Percentiles rank a stretch among this genome's conserved stretches.
Evolutionary conservation across 92 coral and sea anemone species (phyloP).

Genomic region (Nematostella vectensis): DNA sequence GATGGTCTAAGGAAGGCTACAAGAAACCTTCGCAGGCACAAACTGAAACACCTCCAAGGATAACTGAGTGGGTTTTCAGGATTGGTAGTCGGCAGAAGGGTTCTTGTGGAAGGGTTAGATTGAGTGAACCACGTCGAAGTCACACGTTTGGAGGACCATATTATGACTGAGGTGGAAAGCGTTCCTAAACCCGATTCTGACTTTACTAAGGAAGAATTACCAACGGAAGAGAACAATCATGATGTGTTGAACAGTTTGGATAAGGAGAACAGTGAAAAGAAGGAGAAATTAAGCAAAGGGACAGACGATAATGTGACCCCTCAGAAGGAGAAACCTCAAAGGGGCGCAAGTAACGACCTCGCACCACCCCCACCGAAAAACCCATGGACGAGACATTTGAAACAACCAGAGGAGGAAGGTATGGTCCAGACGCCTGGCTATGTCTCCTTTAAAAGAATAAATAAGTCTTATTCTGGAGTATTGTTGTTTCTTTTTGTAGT

Average conservation of each 20-base stretch:
- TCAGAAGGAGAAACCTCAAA: conserved; percentile 35
- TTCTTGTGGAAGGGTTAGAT: conserved; percentile 78
- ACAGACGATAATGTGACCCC: conserved; percentile 26
- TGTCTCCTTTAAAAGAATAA: background rate
- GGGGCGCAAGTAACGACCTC: conserved; percentile 38
- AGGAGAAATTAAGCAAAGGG: conserved; percentile 20
- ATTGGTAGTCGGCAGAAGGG: conserved; percentile 87
- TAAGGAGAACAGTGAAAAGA: conserved; percentile 24
- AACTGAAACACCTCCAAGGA: conserved; percentile 78
- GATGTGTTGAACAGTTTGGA: conserved; percentile 20
- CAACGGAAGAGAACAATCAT: conserved; percentile 19
- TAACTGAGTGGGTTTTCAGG: conserved; percentile 75
- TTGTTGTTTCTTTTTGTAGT: conserved; percentile 34
- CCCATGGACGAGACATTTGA: conserved; percentile 83
- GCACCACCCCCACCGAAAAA: conserved; percentile 89
- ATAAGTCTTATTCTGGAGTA: conserved; percentile 1
- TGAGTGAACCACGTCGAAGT: conserved; percentile 54
- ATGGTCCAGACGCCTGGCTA: background rate
- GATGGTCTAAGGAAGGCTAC: conserved; percentile 45
- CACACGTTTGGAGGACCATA: conserved; percentile 65
- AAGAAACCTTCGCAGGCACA: conserved; percentile 95
- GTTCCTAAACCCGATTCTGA: conserved; percentile 66
- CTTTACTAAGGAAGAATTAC: conserved; percentile 54
- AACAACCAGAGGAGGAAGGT: conserved; percentile 56
- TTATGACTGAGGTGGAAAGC: conserved; percentile 95